Base-by-base conservation (phyloP, 2,113 vertebrate genomes). In the Motacilla alba region DNA sequence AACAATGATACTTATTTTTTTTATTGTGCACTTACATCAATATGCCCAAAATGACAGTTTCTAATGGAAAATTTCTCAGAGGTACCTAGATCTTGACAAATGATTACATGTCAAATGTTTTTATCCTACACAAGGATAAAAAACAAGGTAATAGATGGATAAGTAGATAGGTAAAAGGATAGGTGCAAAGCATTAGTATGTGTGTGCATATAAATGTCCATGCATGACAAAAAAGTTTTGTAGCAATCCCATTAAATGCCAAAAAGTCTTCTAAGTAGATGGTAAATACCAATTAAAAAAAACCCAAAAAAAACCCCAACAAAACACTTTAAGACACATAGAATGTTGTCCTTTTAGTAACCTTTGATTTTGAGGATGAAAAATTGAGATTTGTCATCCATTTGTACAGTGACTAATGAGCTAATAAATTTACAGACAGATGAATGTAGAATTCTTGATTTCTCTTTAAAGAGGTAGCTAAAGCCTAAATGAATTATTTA, bases 351-450 rank as follows among this genome's bases (percentile, higher is more conserved):
- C 50, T 91, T 91, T 90, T 76, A 85, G 33, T 59, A 96, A 91
- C 49, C 81, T 92, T 92, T 80, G 62, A 6, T 81, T 94, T 43
- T 80, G 72, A 95, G 59, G 63, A 91, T 92, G 72, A 97, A 95
- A 91, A 95, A 95, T 79, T 90, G 53, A 94, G 52, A 85, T 95
- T 92, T 88, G 63, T 56, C 52, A 91, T 85, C 70, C 59, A 70
- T 41, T 83, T 62, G 21, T 69, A 88, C 81, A 83, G 46, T 93
- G 86, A 95, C 27, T 93, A 93, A 96, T 66, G 64, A 87, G 33
- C 80, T 94, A 90, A 95, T 91, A 92, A 70, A 92, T 93, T 89
- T 82, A 69, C 31, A 82, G 69, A 87, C 39, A 91, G 43, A 78
- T 82, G n/a, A 93, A 95, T 78, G 47, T 33, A 91, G 58, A 91